phyloP scores from a whole-genome alignment of 2,113 vertebrate species.

The Chitala chitala region DNA sequence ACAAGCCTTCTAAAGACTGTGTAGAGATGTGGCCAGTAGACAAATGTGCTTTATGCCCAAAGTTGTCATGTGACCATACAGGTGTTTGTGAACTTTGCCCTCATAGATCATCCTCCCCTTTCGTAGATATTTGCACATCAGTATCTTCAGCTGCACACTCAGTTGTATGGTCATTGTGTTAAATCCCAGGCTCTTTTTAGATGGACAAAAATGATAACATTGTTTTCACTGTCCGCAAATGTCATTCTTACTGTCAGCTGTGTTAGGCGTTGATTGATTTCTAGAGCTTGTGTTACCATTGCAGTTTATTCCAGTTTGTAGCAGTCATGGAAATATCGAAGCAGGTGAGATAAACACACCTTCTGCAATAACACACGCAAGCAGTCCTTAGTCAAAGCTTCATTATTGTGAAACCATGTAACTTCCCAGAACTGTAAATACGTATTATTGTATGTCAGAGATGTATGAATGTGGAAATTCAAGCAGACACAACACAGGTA shows the following conservation, averaged over 20 bases:
- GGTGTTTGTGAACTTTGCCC: neutral
- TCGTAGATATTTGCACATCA: neutral
- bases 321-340: neutral
- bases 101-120: neutral
- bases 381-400: neutral
- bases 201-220: conserved; percentile 1
- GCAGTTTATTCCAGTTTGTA: neutral
- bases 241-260: neutral
- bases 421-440: neutral
- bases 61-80: neutral
- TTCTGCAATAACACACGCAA: neutral
- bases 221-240: neutral
- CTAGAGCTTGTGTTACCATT: neutral
- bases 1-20: conserved; percentile 14
- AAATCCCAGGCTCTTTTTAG: too few relatives aligned
- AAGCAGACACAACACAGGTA: too few relatives aligned
- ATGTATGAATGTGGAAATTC: too few relatives aligned
- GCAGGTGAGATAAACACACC: neutral
- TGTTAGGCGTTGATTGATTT: conserved; percentile 1
- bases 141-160: too few relatives aligned
- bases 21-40: neutral
- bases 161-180: too few relatives aligned
- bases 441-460: neutral
- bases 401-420: too few relatives aligned
- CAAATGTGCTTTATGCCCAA: conserved; percentile 13